Base-by-base conservation (phyloP, 2,888 invertebrate genomes). In the Gari tellinella region DNA sequence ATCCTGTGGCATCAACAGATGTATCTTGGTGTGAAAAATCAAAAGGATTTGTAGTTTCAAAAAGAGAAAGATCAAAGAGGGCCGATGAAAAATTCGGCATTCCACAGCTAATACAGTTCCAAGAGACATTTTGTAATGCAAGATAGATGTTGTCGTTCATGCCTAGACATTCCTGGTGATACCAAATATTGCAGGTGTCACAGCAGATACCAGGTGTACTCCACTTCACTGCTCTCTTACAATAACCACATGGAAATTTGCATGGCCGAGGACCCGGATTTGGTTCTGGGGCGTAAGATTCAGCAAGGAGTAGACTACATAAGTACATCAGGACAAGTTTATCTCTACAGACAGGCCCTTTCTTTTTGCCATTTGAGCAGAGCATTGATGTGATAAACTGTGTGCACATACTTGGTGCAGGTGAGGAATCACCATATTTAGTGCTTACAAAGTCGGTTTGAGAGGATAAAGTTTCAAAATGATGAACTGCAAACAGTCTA, bases 211-310 rank as follows among this genome's bases (percentile, higher is more conserved):
- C 48, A n/a, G 55, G 48, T 15, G 61, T 52, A 23, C 26, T 58
- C 58, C 58, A 66, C 37, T 49, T 66, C 2, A 51, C 51, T 17
- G 60, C 67, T 40, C 60, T 60, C n/a, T 41, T 26, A 40, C 67
- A 67, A n/a, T 55, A 14, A 5, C 58, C 52, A 45, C 67, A 67
- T 1, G 60, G 67, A 19, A 41, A 67, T 45, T 67, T 67, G 1
- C 48, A 46, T n/a, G 26, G 52, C 8, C 60, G 19, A 7, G 67
- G 67, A 2, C 67, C 67, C n/a, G 67, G 67, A 25, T 67, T 67
- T n/a, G 52, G 60, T 26, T 67, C 60, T 26, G 65, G 65, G 1
- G 65, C 65, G 40, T 65, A 65, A 21, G 65, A 65, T 48, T 65
- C 56, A 46, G 45, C 48, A 23, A 65, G 56, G 12, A 65, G 41